Base-by-base conservation (phyloP, 2,888 invertebrate genomes). In the Nomada fabriciana region DNA sequence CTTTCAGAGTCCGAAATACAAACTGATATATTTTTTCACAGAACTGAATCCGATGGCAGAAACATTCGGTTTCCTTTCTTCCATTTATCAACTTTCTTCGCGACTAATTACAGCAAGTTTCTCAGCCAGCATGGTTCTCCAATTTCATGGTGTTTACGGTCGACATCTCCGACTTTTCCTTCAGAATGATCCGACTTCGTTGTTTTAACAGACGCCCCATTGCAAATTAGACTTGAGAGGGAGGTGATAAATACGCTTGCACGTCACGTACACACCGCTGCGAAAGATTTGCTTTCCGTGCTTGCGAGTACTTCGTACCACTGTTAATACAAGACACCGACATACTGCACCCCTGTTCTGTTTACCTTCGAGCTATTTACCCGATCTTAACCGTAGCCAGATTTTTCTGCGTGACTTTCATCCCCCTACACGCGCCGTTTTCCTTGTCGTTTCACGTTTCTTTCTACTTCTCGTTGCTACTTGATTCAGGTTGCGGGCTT, bases 171-270 rank as follows among this genome's bases (percentile, higher is more conserved):
- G 42, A 76, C 64, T 73, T 67, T 65, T 36, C 42, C 50, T 47
- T 2, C 18, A n/a, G 9, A 52, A 52, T 55, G 64, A 79, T 74
- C 63, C 55, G 52, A 79, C 76, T 65, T 47, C 70, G 36, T 61
- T 69, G 29, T 20, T 77, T 52, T 60, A 64, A 15, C 43, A 63
- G 63, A 43, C 43, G 10, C 68, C 81, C 60, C 57, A 74, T 68
- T 67, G 52, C 82, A 79, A 89, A 89, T 89, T 87, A 84, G 73
- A 90, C 74, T 83, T 84, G 57, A 61, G 61, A 67, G 68, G 43
- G 42, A 47, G 61, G 77, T 64, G 80, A 87, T 88, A 89, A 89
- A 84, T 89, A 72, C 79, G 77, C 68, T 84, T 84, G 80, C 82
- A 77, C 76, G 83, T 86, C 84, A 82, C 82, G 89, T 88, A 83